These are phyloP conservation scores for Drosophila ezoana DNA, from an alignment of 2,888 invertebrate genomes.

Conservation along the genomic window DNA sequence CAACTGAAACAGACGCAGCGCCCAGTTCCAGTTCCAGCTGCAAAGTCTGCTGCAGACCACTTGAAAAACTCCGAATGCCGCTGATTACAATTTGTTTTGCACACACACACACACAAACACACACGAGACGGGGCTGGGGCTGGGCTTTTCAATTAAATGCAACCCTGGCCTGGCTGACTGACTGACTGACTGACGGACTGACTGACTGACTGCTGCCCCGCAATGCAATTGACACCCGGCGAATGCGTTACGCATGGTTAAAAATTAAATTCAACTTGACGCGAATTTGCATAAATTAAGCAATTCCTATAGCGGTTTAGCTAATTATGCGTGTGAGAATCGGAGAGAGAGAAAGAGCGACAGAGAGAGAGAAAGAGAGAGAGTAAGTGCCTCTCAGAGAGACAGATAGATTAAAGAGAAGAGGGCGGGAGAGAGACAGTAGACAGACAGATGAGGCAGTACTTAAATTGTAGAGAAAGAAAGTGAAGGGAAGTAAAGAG, in stretches of 20 bases:
- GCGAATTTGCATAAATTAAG: slow-evolving; percentile 9
- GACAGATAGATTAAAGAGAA: too few relatives aligned
- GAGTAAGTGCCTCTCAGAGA: neutral
- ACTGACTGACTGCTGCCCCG: neutral
- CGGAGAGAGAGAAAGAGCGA: neutral
- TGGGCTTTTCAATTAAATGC: slow-evolving; percentile 46
- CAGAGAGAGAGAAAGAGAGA: neutral
- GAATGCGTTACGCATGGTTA: slow-evolving; percentile 24
- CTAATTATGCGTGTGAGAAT: slow-evolving; percentile 4
- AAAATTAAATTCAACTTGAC: slow-evolving; percentile 4
- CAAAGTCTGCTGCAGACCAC: slow-evolving; percentile 12
- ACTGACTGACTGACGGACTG: neutral
- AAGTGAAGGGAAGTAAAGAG: neutral
- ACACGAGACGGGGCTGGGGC: neutral
- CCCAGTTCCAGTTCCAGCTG: neutral
- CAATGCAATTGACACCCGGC: slow-evolving; percentile 34
- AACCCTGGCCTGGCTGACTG: slow-evolving; percentile 17
- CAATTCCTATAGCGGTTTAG: slow-evolving; percentile 1
- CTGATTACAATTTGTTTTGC: slow-evolving; percentile 26
- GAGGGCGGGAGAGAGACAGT: too few relatives aligned
- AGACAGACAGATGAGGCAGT: too few relatives aligned
- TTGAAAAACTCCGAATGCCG: slow-evolving; percentile 25
- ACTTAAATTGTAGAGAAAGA: too few relatives aligned
- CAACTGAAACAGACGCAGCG: slow-evolving; percentile 10
- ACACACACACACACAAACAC: neutral